Evolutionary conservation across 2,797 vertebrate species (phyloP).

Genomic region (Scarus forsteni): DNA sequence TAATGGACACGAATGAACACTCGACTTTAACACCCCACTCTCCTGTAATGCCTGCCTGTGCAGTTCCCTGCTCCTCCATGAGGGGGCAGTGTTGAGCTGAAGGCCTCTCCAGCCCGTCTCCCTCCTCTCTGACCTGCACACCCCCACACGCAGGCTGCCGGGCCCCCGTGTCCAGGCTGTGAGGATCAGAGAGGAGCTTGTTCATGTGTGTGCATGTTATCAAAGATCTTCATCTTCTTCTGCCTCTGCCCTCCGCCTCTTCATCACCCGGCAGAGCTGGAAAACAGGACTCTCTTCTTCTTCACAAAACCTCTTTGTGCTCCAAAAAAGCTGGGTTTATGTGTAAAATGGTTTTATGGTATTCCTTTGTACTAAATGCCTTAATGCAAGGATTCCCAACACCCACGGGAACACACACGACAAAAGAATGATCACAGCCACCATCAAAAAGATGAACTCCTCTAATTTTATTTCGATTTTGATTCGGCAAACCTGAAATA

Average conservation of each 20-base stretch:
- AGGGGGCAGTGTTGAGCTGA: conserved; percentile 78
- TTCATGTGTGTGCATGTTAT: conserved; percentile 38
- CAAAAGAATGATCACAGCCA: background rate
- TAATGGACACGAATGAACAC: conserved; percentile 3
- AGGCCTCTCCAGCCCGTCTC: conserved; percentile 14
- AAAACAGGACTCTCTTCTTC: conserved; percentile 34
- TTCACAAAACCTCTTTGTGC: conserved; percentile 57
- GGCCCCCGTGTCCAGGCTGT: conserved; percentile 30
- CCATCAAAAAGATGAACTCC: too few species aligned
- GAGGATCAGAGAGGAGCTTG: conserved; percentile 39
- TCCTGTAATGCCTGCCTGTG: background rate
- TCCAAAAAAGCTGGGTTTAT: conserved; percentile 18
- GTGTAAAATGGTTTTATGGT: conserved; percentile 33
- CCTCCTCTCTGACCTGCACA: conserved; percentile 31
- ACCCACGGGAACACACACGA: background rate
- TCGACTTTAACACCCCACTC: conserved; percentile 5
- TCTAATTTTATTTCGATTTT: too few species aligned
- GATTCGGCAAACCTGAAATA: too few species aligned
- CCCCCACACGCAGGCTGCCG: conserved; percentile 41
- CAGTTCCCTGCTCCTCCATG: conserved; percentile 66
- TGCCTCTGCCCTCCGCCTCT: background rate
- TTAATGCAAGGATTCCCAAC: background rate
- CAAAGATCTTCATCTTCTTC: conserved; percentile 35
- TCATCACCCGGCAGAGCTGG: conserved; percentile 1
- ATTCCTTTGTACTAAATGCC: conserved; percentile 23